phyloP scores from a whole-genome alignment of 2,888 invertebrate species.

The Eurytoma adleriae region DNA sequence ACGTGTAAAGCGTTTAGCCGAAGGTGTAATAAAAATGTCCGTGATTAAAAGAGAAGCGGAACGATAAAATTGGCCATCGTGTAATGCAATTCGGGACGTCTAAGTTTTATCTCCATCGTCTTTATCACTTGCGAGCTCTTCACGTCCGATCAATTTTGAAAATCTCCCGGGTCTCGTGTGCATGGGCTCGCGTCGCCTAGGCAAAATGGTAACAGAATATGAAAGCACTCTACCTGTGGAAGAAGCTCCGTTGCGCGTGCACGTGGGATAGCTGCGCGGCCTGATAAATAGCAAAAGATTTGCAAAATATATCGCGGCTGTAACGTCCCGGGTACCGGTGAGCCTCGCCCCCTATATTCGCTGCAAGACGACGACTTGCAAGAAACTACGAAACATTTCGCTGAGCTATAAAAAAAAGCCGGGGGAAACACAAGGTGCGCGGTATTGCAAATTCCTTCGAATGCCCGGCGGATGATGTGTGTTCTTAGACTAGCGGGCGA shows the following conservation, averaged over 20 bases:
- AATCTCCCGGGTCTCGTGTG: slow-evolving; percentile 64
- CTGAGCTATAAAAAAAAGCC: slow-evolving; percentile 23
- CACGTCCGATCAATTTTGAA: slow-evolving; percentile 65
- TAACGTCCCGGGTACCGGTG: slow-evolving; percentile 56
- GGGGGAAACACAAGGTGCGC: slow-evolving; percentile 7
- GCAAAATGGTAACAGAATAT: slow-evolving; percentile 66
- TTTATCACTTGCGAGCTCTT: slow-evolving; percentile 53
- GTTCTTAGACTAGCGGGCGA: neutral
- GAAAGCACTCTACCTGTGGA: slow-evolving; percentile 58
- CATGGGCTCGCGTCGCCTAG: slow-evolving; percentile 31
- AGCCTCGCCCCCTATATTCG: slow-evolving; percentile 15
- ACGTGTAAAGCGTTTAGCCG: too few species aligned
- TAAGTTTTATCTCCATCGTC: slow-evolving; percentile 28
- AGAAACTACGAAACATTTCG: slow-evolving; percentile 9
- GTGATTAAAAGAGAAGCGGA: too few species aligned
- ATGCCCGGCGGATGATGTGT: slow-evolving; percentile 6
- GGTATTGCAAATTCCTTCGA: slow-evolving; percentile 14
- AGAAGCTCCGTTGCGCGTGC: slow-evolving; percentile 50
- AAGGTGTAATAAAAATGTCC: too few species aligned
- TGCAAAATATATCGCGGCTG: slow-evolving; percentile 70
- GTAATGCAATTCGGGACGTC: slow-evolving; percentile 45
- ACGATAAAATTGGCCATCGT: neutral
- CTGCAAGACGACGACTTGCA: slow-evolving; percentile 1
- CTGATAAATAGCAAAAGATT: slow-evolving; percentile 73
- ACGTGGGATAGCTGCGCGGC: slow-evolving; percentile 53